phyloP scores from a whole-genome alignment of 2,888 invertebrate species.

The Sinotaia quadrata region DNA sequence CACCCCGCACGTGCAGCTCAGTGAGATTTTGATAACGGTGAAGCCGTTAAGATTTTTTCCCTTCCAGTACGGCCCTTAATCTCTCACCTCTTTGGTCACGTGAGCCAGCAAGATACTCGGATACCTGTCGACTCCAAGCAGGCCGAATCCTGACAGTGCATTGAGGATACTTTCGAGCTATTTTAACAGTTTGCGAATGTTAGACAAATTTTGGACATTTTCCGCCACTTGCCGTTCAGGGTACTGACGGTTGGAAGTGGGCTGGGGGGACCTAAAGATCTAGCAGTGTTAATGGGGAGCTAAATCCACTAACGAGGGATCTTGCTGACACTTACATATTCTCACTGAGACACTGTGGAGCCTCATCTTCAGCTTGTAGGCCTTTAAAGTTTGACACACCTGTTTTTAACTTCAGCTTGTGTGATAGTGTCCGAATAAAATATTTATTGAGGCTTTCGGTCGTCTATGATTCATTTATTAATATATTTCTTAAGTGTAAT shows the following conservation, averaged over 20 bases:
- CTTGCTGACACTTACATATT: constrained; percentile 24
- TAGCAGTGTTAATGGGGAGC: too few species aligned
- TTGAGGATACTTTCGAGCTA: background rate
- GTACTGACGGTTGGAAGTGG: background rate
- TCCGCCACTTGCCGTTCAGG: background rate
- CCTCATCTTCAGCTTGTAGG: constrained; percentile 18
- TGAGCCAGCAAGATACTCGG: constrained; percentile 3
- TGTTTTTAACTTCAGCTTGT: too few species aligned
- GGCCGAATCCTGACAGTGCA: background rate
- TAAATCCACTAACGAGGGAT: constrained; percentile 23
- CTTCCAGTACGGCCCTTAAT: constrained; percentile 4
- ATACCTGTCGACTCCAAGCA: background rate
- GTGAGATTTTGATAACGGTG: background rate
- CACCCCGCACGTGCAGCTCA: too few species aligned
- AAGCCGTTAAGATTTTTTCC: background rate
- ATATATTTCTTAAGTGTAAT: too few species aligned
- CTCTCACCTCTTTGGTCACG: constrained; percentile 22
- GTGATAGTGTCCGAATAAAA: too few species aligned
- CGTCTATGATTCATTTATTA: too few species aligned
- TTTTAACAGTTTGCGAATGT: constrained; percentile 12
- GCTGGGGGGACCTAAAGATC: background rate
- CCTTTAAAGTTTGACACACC: too few species aligned
- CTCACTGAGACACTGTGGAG: constrained; percentile 27
- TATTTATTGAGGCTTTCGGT: too few species aligned
- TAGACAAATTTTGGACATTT: background rate